phyloP scores from a whole-genome alignment of 2,797 vertebrate genomes.

The Macrochelys suwanniensis region DNA sequence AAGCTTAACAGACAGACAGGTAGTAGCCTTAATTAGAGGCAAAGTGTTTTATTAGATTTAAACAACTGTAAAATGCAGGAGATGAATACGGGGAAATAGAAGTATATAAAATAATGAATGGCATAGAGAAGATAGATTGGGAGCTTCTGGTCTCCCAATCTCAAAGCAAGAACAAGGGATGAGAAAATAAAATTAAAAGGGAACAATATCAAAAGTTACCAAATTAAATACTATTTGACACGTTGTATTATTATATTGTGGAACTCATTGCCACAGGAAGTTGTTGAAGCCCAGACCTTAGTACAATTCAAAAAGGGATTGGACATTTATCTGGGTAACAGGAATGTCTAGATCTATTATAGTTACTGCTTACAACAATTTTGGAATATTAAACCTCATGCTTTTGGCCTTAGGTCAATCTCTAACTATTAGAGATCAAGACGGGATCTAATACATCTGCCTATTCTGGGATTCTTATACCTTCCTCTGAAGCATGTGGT shows the following conservation, averaged over 20 bases:
- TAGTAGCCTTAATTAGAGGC: neutral
- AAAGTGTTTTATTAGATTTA: too few species aligned
- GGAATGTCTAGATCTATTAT: neutral
- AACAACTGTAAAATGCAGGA: neutral
- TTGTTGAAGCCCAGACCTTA: neutral
- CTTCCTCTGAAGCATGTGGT: neutral
- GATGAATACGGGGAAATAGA: conserved; percentile 11
- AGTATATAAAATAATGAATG: neutral
- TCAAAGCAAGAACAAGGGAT: neutral
- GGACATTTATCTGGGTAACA: neutral
- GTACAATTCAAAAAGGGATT: neutral
- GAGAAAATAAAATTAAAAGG: neutral
- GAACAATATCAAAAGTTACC: neutral
- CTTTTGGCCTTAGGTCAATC: neutral
- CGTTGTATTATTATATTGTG: neutral
- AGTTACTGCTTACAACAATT: neutral
- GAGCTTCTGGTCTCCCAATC: neutral
- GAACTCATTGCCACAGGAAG: neutral
- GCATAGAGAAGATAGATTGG: neutral
- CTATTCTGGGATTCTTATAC: neutral
- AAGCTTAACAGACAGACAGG: neutral
- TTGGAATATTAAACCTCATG: neutral
- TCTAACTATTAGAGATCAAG: neutral
- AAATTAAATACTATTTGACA: neutral
- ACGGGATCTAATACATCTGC: neutral